A percentile compares a stretch with the other conserved stretches of the same genome.
phyloP scores from a whole-genome alignment of 2,797 vertebrate species.

The Eurystomus glaucurus region DNA sequence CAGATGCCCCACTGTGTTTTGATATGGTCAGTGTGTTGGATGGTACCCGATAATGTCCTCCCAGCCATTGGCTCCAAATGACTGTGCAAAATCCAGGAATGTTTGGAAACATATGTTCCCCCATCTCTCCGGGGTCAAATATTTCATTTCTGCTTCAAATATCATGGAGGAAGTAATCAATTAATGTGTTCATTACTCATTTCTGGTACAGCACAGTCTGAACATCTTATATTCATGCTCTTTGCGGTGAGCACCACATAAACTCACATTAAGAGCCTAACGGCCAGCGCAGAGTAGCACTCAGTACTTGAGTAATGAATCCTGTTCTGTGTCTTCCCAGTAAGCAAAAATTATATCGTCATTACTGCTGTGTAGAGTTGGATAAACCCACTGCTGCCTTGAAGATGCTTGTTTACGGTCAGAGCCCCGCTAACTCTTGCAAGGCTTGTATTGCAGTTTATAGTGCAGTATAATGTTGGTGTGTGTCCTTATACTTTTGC shows the following conservation, averaged over 20 bases:
- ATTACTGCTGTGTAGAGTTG: background rate
- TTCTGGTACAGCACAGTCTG: background rate
- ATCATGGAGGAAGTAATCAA: background rate
- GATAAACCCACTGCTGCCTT: background rate
- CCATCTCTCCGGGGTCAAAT: background rate
- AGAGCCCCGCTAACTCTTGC: background rate
- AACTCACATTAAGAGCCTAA: background rate
- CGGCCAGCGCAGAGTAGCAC: background rate
- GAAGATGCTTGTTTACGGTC: background rate
- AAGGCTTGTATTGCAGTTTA: background rate
- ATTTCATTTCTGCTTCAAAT: background rate
- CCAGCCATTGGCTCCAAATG: background rate
- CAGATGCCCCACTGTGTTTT: background rate
- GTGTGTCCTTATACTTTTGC: slow-evolving; percentile 30
- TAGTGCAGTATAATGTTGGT: slow-evolving; percentile 27
- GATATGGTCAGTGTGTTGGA: background rate
- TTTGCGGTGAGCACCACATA: rapidly evolving
- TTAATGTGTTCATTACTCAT: background rate
- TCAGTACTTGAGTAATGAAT: background rate
- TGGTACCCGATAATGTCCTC: rapidly evolving
- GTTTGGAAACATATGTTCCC: background rate
- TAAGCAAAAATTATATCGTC: background rate
- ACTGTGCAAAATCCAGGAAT: background rate
- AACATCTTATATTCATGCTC: background rate
- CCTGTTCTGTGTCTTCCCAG: background rate